Evolutionary conservation across 1,140 invertebrate genomes (phyloP), one percentile per base, ranked within the genome.

Genomic region (Oryctes rhinoceros): DNA sequence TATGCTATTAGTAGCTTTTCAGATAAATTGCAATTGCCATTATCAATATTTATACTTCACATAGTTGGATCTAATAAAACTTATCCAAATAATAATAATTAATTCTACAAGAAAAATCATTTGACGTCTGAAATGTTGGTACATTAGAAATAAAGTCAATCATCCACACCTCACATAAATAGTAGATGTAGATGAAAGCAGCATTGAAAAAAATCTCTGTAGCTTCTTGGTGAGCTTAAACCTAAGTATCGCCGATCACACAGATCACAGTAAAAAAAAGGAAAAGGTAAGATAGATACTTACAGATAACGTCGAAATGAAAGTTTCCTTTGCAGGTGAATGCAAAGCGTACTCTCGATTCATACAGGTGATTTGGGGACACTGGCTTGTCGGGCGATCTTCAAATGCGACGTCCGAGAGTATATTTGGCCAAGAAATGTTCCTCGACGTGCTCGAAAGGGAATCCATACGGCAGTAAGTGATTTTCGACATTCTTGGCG

Each of bases 281-380:
- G n/a, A n/a, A n/a, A 44, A 59, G 53, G 53, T 59, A 59, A 59
- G 53, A n/a, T 18, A 18, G 15, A 59, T 59, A 59, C 53, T 30
- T 18, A 59, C 53, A 71, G 65, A 71, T 71, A 71, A 71, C 65
- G 65, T 7, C 65, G 35, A 71, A 71, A 71, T 71, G 65, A 35
- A 71, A 71, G 65, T 71, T 71, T 71, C 24, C 65, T 30, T 71
- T 71, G 65, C 15, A 71, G 65, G 65, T 35, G 65, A 71, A 20
- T 71, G 65, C 24, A 71, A 71, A 71, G 65, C 18, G 35, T 71
- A 24, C 24, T 71, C 65, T 15, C 65, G 20, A 24, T 71, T 71
- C 65, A 71, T 24, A 13, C 65, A 71, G n/a, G 35, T 71, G 1
- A 71, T 71, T 15, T 71, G 65, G 65, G 65, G 65, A 4, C 65